phyloP scores from a whole-genome alignment of 2,888 invertebrate genomes.

The Phoronis australis region DNA sequence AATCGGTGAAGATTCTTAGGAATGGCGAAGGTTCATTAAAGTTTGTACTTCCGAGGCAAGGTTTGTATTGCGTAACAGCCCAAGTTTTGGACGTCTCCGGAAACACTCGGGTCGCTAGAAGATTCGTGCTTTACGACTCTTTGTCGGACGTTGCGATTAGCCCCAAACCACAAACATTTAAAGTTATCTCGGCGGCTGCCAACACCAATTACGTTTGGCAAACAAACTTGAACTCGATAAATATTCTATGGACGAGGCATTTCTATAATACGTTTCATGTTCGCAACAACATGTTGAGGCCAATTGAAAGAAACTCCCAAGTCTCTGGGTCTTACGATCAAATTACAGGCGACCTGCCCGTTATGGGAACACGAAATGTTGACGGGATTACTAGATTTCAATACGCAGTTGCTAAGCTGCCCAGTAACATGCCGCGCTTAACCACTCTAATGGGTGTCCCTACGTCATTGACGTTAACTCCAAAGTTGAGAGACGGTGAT shows the following conservation, averaged over 20 bases:
- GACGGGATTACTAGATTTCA: not conserved
- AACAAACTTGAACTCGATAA: not conserved
- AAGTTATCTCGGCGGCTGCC: not conserved
- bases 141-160: not conserved
- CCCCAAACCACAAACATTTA: not conserved
- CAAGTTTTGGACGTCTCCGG: not conserved
- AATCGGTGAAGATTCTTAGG: too few species aligned
- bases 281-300: not conserved
- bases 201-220: not conserved
- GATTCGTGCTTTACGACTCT: not conserved
- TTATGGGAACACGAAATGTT: not conserved
- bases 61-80: slow-evolving; percentile 14
- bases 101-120: not conserved
- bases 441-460: too few species aligned
- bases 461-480: too few species aligned
- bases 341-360: not conserved
- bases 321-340: not conserved
- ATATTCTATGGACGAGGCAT: not conserved
- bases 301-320: not conserved
- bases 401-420: too few species aligned
- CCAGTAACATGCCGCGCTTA: too few species aligned
- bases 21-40: too few species aligned
- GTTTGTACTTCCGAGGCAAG: too few species aligned
- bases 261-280: not conserved
- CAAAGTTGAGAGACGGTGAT: too few species aligned